Base-by-base conservation (phyloP, 2,888 invertebrate genomes). In the Habrosyne pyritoides region DNA sequence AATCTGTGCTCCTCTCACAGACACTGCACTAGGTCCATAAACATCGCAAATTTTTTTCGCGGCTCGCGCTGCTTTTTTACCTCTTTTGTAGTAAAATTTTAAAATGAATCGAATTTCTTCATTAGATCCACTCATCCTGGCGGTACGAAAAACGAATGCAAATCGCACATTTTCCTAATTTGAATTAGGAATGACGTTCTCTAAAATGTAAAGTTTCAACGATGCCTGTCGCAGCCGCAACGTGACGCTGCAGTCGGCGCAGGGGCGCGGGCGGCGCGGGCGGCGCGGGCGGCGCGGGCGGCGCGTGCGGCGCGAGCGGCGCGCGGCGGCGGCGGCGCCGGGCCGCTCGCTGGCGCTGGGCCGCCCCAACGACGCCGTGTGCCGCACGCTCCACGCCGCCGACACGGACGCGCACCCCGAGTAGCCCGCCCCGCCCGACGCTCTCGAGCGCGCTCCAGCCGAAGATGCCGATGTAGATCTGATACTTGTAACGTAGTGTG, bases 281-380 rank as follows among this genome's bases (percentile, higher is more conserved):
- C 67, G 66, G 66, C 59, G 55, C 57, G 66, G 53, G 56, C 33
- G 64, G 56, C 56, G n/a, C n/a, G n/a, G 36, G 14, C 6, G 6
- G 57, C 47, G 60, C 60, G 76, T 62, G 62, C 53, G 58, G 10
- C 58, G 69, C 33, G 8, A 10, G 24, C 51, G 49, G 22, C 28
- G 56, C 57, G 24, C 28, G 53, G 14, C 56, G 48, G 8, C n/a
- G 54, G 47, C 53, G 52, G 50, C 14, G 52, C 52, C 69, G 53
- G 67, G 75, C 21, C 73, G 79, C 69, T 72, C 81, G 67, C 72
- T 86, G 49, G 61, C 76, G 60, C 82, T 86, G 55, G 85, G 83
- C 59, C 70, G 76, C 30, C 65, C 54, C 63, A 82, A 82, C 75
- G 84, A 84, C 78, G 69, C 52, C 64, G 73, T 78, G 48, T 85